phyloP scores from a whole-genome alignment of 2,113 vertebrate species.

The Poeciliopsis turrubarensis region DNA sequence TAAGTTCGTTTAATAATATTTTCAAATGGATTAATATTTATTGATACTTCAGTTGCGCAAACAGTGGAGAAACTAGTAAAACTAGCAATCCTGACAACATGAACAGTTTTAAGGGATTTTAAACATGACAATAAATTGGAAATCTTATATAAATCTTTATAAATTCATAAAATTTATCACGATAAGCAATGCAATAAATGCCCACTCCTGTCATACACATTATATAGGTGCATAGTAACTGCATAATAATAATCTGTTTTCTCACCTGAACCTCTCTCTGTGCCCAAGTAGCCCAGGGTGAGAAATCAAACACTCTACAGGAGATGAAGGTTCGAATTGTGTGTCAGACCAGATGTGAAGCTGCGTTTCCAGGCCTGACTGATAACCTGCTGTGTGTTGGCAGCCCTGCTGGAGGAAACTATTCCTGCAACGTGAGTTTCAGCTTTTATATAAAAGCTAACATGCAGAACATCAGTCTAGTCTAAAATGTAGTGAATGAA shows the following conservation, averaged over 20 bases:
- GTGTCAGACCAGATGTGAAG: background rate
- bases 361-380: accelerated
- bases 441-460: background rate
- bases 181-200: no score
- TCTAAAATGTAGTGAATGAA: background rate
- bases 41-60: no score
- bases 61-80: no score
- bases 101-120: no score
- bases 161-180: no score
- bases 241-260: background rate
- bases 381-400: conserved; percentile 32
- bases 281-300: background rate
- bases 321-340: conserved; percentile 35
- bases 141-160: no score
- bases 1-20: no score
- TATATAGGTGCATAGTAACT: no score
- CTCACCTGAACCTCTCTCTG: conserved; percentile 8
- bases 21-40: no score
- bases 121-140: no score
- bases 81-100: no score
- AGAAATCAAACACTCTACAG: conserved; percentile 19
- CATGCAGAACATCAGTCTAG: background rate
- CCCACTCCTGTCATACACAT: no score
- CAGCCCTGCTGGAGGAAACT: background rate
- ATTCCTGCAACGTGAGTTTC: conserved; percentile 40